These are phyloP conservation scores for Solenopsis fugax DNA, from an alignment of 1,140 invertebrate species.

Conservation along the genomic window DNA sequence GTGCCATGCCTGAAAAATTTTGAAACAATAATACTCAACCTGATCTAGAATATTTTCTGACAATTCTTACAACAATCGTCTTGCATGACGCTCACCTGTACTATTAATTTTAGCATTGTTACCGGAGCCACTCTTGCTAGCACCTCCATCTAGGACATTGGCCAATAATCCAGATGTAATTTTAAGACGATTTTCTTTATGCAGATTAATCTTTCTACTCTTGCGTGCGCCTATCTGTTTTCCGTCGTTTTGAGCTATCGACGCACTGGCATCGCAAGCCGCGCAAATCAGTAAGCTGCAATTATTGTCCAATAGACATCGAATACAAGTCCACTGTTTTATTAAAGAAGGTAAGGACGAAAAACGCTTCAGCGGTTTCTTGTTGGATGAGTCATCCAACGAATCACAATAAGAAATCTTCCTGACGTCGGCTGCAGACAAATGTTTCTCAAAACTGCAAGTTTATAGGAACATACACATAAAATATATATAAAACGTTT, in stretches of 20 bases:
- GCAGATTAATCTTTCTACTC: slow-evolving; percentile 81
- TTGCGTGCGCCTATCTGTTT: slow-evolving; percentile 83
- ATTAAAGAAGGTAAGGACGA: slow-evolving; percentile 83
- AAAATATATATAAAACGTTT: slow-evolving; percentile 33
- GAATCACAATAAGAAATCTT: slow-evolving; percentile 79
- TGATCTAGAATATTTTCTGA: neutral
- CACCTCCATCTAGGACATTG: slow-evolving; percentile 77
- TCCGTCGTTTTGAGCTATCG: slow-evolving; percentile 81
- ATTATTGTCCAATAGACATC: slow-evolving; percentile 83
- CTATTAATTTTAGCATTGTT: slow-evolving; percentile 73
- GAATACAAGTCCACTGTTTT: slow-evolving; percentile 85
- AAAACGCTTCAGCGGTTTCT: slow-evolving; percentile 76
- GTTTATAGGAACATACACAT: slow-evolving; percentile 46
- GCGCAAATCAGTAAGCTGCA: slow-evolving; percentile 83
- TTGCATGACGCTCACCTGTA: slow-evolving; percentile 69
- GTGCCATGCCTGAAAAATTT: slow-evolving; percentile 81
- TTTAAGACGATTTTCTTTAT: slow-evolving; percentile 79
- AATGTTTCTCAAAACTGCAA: slow-evolving; percentile 78
- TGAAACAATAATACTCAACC: slow-evolving; percentile 14
- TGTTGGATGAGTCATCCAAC: slow-evolving; percentile 74
- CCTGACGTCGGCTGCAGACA: slow-evolving; percentile 69
- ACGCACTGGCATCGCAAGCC: slow-evolving; percentile 84
- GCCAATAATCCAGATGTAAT: slow-evolving; percentile 78
- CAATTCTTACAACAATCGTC: neutral
- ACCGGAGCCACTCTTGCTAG: slow-evolving; percentile 74